A percentile compares a stretch with the other conserved stretches of the same genome.
Evolutionary conservation across 1,140 invertebrate genomes (phyloP).

Genomic region (Euwallacea similis): DNA sequence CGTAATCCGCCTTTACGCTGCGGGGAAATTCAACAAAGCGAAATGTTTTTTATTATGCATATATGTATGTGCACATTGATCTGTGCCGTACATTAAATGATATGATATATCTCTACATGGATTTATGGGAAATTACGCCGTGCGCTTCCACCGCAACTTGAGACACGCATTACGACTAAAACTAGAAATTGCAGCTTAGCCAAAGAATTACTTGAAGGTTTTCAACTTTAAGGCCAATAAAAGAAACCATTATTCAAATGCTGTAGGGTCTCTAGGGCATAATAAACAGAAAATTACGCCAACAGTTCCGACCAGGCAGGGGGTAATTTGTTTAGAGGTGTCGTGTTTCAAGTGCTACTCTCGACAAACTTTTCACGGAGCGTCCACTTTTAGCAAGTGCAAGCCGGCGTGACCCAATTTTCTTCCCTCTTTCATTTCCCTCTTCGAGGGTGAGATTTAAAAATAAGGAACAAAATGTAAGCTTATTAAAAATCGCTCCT

Average conservation of each 20-base stretch:
- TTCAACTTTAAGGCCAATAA: background rate
- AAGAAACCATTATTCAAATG: slow-evolving; percentile 19
- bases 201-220: background rate
- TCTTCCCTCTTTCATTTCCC: slow-evolving; percentile 21
- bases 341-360: slow-evolving; percentile 26
- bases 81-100: too few species aligned
- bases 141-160: too few species aligned
- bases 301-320: slow-evolving; percentile 10
- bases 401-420: slow-evolving; percentile 24
- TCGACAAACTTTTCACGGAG: slow-evolving; percentile 20
- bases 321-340: slow-evolving; percentile 29
- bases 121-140: too few species aligned
- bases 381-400: slow-evolving; percentile 26
- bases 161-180: too few species aligned
- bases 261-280: slow-evolving; percentile 1
- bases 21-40: too few species aligned
- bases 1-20: background rate
- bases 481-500: slow-evolving; percentile 10
- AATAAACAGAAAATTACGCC: slow-evolving; percentile 24
- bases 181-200: too few species aligned
- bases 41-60: too few species aligned
- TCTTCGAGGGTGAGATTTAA: slow-evolving; percentile 5
- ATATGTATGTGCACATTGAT: too few species aligned
- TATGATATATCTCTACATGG: too few species aligned
- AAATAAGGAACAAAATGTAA: background rate